A percentile compares a stretch with the other conserved stretches of the same genome.
These are phyloP conservation scores for Oligia latruncula DNA, from an alignment of 2,888 invertebrate species.

Conservation along the genomic window DNA sequence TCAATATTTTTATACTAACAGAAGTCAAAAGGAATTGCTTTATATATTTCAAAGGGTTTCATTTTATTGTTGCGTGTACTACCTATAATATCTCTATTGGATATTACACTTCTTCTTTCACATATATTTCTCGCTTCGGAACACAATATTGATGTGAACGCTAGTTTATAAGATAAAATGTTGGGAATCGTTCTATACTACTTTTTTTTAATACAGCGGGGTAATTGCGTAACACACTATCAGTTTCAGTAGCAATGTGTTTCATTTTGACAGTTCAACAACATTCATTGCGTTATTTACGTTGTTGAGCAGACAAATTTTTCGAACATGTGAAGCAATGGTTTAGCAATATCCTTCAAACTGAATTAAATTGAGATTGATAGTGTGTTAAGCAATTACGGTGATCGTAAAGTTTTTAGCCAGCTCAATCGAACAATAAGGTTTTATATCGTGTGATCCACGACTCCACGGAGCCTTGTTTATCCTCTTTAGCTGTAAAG, in stretches of 20 bases:
- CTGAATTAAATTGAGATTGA: no score
- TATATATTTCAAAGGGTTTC: slow-evolving; percentile 41
- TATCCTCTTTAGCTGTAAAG: not conserved
- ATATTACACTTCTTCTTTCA: slow-evolving; percentile 7
- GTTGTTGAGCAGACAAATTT: no score
- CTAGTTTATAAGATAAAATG: slow-evolving; percentile 19
- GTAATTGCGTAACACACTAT: no score
- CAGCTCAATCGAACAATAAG: slow-evolving; percentile 34
- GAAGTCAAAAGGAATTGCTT: slow-evolving; percentile 53
- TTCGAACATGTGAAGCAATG: no score
- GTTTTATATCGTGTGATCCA: slow-evolving; percentile 21
- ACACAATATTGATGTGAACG: slow-evolving; percentile 13
- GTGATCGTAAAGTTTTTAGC: slow-evolving; percentile 8
- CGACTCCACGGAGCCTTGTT: slow-evolving; percentile 4
- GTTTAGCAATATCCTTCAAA: no score
- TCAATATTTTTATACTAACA: slow-evolving; percentile 53
- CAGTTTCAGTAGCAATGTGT: no score
- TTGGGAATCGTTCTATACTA: slow-evolving; percentile 23
- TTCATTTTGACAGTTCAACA: no score
- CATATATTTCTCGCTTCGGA: not conserved
- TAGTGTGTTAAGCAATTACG: no score
- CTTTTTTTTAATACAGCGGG: slow-evolving; percentile 17
- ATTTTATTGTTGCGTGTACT: slow-evolving; percentile 31
- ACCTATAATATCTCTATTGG: slow-evolving; percentile 12
- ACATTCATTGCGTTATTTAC: no score